Evolutionary conservation across 2,888 invertebrate species (phyloP).

Genomic region (Beris morrisii): DNA sequence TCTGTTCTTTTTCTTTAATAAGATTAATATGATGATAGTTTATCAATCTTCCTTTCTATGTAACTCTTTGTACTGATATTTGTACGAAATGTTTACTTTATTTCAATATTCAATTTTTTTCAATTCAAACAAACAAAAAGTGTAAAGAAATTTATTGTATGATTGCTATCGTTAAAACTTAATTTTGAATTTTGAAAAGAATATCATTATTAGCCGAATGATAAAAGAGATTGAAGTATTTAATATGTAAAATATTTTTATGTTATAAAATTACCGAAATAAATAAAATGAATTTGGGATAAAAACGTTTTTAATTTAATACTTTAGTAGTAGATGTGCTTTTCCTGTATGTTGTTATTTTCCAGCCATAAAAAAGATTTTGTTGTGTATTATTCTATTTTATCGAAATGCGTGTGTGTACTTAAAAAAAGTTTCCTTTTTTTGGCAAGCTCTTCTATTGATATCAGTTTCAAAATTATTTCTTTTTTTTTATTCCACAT

Average conservation of each 20-base stretch:
- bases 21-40: constrained; percentile 12
- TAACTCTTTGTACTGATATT: constrained; percentile 39
- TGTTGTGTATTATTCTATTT: background rate
- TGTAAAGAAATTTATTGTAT: constrained; percentile 10
- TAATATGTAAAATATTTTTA: constrained; percentile 8
- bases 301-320: constrained; percentile 36
- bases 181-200: constrained; percentile 7
- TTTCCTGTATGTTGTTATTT: constrained; percentile 32
- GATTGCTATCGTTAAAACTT: constrained; percentile 5
- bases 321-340: constrained; percentile 32
- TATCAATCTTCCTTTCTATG: constrained; percentile 8
- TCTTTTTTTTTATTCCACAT: constrained; percentile 28
- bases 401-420: constrained; percentile 6
- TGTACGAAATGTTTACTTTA: constrained; percentile 39
- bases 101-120: constrained; percentile 16
- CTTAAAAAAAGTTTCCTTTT: background rate
- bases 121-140: constrained; percentile 10
- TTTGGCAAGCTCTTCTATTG: constrained; percentile 28
- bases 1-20: background rate
- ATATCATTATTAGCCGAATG: constrained; percentile 30
- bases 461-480: constrained; percentile 30
- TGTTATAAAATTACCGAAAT: constrained; percentile 11
- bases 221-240: constrained; percentile 14
- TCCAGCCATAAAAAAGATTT: constrained; percentile 17
- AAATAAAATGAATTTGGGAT: constrained; percentile 39